Base-by-base conservation (phyloP, 2,888 invertebrate genomes). In the Lithophane ornitopus region DNA sequence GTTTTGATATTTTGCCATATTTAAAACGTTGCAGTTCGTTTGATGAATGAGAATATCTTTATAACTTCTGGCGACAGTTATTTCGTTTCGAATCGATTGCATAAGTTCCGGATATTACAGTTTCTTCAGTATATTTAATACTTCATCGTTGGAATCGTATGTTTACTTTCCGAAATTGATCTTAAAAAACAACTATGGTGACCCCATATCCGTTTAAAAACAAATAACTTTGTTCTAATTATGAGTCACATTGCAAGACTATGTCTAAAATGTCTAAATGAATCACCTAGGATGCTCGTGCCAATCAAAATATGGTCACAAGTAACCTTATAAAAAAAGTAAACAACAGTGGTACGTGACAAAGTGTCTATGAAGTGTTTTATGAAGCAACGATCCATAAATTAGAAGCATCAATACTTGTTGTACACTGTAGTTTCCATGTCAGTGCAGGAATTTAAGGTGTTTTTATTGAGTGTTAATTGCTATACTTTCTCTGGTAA, bases 291-390 rank as follows among this genome's bases (percentile, higher is more conserved):
- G 62, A 74, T 77, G 74, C 78, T 78, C 71, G 70, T 86, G 71
- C 26, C 70, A 65, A 78, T 78, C 56, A 75, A 75, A 76, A 59
- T 81, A 74, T 65, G 72, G 68, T 61, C 54, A 63, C 72, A 44
- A 52, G 72, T 67, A 28, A 68, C 65, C 84, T 70, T 74, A 81
- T 82, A 73, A 79, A 76, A 79, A 82, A 84, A 76, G 54, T 71
- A 84, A 71, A 70, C 70, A 72, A 66, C 28, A 1, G 6, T 39
- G 8, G 44, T 78, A 87, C 87, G 87, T 87, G 87, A 87, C 87
- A 82, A 78, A 80, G 70, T 39, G 67, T 41, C 66, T 70, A 76
- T 76, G 66, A 73, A 54, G 4, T 44, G 26, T 59, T 70, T 41
- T 52, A 59, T 70, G 22, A 56, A 72, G 49, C 62, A 52, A 44